phyloP scores from a whole-genome alignment of 1,140 invertebrate species.

The Bombyx mori region DNA sequence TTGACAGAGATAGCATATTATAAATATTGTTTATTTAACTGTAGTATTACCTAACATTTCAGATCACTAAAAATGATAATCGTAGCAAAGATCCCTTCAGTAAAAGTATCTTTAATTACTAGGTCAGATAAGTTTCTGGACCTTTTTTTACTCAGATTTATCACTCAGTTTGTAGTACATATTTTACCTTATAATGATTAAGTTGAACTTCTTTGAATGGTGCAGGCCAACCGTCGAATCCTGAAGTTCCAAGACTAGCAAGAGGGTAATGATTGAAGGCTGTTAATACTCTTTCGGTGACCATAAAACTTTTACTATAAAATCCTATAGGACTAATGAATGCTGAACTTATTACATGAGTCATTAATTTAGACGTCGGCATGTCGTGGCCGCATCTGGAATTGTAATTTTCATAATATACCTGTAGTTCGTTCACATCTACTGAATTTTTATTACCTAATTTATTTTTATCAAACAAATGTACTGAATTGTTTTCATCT shows the following conservation, averaged over 20 bases:
- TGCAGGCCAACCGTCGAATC: conserved; percentile 69
- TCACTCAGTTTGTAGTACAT: neutral
- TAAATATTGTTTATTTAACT: too few species aligned
- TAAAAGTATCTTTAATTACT: too few species aligned
- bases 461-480: conserved; percentile 20
- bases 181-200: conserved; percentile 73
- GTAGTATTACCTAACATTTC: too few species aligned
- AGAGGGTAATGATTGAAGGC: conserved; percentile 84
- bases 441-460: neutral
- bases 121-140: too few species aligned
- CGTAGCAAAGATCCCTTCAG: too few species aligned
- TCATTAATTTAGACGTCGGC: conserved; percentile 44
- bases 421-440: conserved; percentile 18
- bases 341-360: conserved; percentile 69
- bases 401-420: conserved; percentile 26
- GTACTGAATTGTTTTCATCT: conserved; percentile 56
- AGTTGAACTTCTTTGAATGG: conserved; percentile 70
- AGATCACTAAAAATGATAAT: too few species aligned
- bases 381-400: conserved; percentile 34
- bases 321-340: conserved; percentile 75
- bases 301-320: conserved; percentile 81
- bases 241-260: conserved; percentile 67
- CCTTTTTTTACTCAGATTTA: too few species aligned
- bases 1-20: too few species aligned
- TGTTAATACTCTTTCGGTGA: conserved; percentile 75